A percentile compares a stretch with the other conserved stretches of the same genome.
Evolutionary conservation across 2,888 invertebrate species (phyloP).

Genomic region (Chymomyza fuscimana): DNA sequence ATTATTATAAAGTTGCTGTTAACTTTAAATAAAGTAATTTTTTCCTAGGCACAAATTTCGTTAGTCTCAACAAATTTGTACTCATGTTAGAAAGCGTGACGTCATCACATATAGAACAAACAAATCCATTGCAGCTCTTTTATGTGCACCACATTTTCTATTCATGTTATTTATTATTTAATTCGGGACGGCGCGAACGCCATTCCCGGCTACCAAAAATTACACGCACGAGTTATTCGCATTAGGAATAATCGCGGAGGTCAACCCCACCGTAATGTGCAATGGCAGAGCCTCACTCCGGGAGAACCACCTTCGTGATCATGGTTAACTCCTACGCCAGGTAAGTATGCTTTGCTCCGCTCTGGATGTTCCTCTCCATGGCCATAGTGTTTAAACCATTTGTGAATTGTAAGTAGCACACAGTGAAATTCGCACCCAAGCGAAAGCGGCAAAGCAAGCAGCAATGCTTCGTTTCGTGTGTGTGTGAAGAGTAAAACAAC

Average conservation of each 20-base stretch:
- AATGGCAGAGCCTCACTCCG: conserved; percentile 67
- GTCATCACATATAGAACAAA: too few species aligned
- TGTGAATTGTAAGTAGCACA: conserved; percentile 40
- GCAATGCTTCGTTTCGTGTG: not conserved
- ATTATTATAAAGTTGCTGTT: too few species aligned
- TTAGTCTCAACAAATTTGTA: too few species aligned
- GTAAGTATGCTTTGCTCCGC: conserved; percentile 53
- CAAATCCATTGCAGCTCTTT: too few species aligned
- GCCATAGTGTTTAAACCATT: conserved; percentile 23
- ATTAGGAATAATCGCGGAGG: conserved; percentile 73
- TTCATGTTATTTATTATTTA: conserved; percentile 34
- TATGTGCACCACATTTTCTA: too few species aligned
- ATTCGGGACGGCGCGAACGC: conserved; percentile 67
- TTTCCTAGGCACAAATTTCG: too few species aligned
- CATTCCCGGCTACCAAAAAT: conserved; percentile 71
- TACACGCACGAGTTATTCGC: conserved; percentile 69
- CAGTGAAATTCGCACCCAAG: conserved; percentile 6
- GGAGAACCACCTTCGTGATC: conserved; percentile 69
- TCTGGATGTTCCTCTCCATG: conserved; percentile 12
- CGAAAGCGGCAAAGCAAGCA: conserved; percentile 22
- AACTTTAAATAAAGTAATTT: too few species aligned
- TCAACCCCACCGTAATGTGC: conserved; percentile 66
- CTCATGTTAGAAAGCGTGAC: too few species aligned
- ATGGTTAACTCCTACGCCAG: conserved; percentile 70
- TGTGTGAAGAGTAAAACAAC: not conserved